Evolutionary conservation across 92 coral and sea anemone species (phyloP), one percentile per base, ranked within the genome.

Genomic region (Zoanthus solanderi): DNA sequence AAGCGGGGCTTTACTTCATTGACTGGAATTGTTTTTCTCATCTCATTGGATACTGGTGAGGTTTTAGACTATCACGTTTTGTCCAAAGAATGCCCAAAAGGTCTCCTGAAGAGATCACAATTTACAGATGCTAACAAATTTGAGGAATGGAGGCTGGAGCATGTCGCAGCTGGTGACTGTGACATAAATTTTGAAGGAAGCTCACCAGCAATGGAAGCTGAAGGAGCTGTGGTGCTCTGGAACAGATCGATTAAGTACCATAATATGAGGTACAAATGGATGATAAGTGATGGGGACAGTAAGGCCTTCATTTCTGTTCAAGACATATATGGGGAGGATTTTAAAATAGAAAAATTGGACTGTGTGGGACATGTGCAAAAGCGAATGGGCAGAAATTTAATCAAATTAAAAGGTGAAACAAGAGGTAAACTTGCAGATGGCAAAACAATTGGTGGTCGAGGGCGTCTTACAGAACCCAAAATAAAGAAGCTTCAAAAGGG

Each of bases 301-400:
- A 87, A 90, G 30, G 72, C 89, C 8, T 83, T 74, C 45, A 87
- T 78, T 52, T 42, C 90, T 44, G 90, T 87, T 6, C 80, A 87
- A 53, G 65, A 90, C 12, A 31, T 48, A 4, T 87, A 90, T 74
- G 88, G 30, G 10, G 90, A 82, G 6, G 67, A 9, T 2, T 85
- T 69, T 72, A 63, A 74, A 30, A 90, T 87, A 16, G 90, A 74
- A 42, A 90, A 87, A 28, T 8, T 73, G 57, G 90, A 90, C 37
- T 90, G 93, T 79, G 90, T 87, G 10, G 86, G 93, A 0, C 93
- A 91, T 66, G 90, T 87, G 29, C 90, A 91, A 47, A 91, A 91
- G 30, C 68, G 90, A n/a, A 90, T 90, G 93, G 86, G 93, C 16
- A 87, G 71, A 28, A 84, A 87, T 66, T 66, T 91, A 17, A 6